These are phyloP conservation scores for Ctenodactylus gundi DNA, from an alignment of 2,113 vertebrate genomes.

Conservation along the genomic window DNA sequence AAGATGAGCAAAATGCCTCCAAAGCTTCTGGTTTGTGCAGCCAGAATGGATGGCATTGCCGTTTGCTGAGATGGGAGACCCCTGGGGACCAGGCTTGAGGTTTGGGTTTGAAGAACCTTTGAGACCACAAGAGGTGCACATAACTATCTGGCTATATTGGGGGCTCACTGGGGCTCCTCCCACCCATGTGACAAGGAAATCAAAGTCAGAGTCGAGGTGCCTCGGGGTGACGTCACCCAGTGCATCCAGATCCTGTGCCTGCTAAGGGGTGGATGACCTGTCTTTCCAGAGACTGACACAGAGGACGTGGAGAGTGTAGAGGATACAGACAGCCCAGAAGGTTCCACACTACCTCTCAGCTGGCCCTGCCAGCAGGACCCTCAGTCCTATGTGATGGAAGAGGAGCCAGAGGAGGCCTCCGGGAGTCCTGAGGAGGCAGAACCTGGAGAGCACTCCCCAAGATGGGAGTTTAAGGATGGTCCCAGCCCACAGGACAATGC, in stretches of 20 bases:
- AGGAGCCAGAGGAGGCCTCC: slow-evolving; percentile 63
- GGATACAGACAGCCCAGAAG: neutral
- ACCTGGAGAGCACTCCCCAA: neutral
- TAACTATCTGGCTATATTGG: neutral
- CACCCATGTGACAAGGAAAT: neutral
- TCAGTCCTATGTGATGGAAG: slow-evolving; percentile 69
- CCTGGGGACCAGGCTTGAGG: neutral
- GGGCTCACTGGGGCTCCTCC: neutral
- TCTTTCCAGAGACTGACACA: slow-evolving; percentile 77
- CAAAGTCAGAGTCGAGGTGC: neutral
- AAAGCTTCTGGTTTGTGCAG: neutral
- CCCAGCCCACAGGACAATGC: slow-evolving; percentile 17
- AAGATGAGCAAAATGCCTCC: neutral
- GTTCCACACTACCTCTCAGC: slow-evolving; percentile 27
- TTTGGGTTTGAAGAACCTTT: neutral
- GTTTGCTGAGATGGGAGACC: neutral
- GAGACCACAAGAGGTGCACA: neutral
- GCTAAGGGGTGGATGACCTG: neutral
- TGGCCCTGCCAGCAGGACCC: slow-evolving; percentile 55
- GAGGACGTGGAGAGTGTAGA: slow-evolving; percentile 66
- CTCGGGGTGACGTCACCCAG: neutral
- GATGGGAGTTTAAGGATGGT: neutral
- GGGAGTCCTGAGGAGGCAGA: neutral
- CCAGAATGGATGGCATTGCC: neutral
- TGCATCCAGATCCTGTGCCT: neutral